phyloP scores from a whole-genome alignment of 2,113 vertebrate genomes.

The Epinephelus lanceolatus region DNA sequence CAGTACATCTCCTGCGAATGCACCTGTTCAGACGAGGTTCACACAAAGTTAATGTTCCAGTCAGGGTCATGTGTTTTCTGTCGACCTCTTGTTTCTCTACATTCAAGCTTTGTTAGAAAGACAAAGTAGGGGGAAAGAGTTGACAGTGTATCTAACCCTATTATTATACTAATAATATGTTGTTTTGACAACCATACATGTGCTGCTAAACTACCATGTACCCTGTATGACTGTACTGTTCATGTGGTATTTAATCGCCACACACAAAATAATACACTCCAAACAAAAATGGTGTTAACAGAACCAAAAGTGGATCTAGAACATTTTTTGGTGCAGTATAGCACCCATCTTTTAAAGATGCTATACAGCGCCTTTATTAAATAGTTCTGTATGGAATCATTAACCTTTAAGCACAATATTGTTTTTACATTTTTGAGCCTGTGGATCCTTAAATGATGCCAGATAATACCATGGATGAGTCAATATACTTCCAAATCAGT shows the following conservation, averaged over 20 bases:
- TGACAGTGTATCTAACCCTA: neutral
- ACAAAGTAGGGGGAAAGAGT: neutral
- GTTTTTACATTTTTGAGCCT: too few species aligned
- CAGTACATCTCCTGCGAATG: neutral
- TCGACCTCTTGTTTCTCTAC: neutral
- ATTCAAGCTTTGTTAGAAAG: neutral
- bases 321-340: too few species aligned
- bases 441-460: too few species aligned
- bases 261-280: neutral
- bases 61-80: neutral
- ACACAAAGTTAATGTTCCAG: conserved; percentile 14
- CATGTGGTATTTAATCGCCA: too few species aligned
- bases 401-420: too few species aligned
- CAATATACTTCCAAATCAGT: too few species aligned
- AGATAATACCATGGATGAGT: too few species aligned
- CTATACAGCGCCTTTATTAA: too few species aligned
- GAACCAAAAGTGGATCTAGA: too few species aligned
- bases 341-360: too few species aligned
- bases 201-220: neutral
- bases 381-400: too few species aligned
- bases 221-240: neutral
- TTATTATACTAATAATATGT: neutral
- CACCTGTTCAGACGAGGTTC: conserved; percentile 14
- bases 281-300: too few species aligned
- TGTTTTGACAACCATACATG: neutral